Base-by-base conservation (phyloP, 1,140 invertebrate species). In the Protaetia brevitarsis region DNA sequence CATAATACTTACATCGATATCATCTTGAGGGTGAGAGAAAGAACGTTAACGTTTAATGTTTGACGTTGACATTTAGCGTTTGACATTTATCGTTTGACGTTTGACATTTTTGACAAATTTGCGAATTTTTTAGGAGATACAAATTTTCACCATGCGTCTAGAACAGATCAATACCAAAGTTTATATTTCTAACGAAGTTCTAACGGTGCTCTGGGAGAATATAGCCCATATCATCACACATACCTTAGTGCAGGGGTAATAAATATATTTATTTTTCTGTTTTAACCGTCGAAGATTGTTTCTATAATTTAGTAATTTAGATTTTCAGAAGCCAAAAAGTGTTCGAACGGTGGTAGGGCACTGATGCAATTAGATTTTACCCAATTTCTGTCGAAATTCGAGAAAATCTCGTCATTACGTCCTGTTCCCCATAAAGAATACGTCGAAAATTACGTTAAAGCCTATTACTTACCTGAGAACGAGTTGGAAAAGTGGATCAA, bases 311-410 rank as follows among this genome's bases (percentile, higher is more conserved):
- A 74, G 41, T 19, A 51, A 21, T 80, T 10, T 68, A 92, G 91
- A 4, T 97, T 94, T 81, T 88, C 94, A 5, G 89, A 87, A 74
- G 92, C 92, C 0, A 94, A 91, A 70, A 97, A 97, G 78, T 99
- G 97, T 81, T 94, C 95, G 0, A 96, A 96, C 70, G 96, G 95
- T 69, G 97, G 97, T 1, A 81, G 97, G 66, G 97, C 94, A 0
- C 78, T 99, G 2, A 99, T 99, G 97, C 96, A 98, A 77, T 82
- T 99, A 2, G 97, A 99, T 83, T 98, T 96, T 78, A 94, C 95
- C 21, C 96, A 99, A 77, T 88, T 98, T 65, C 85, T 96, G 60
- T 89, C 91, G 7, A 96, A 97, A 74, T 83, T 98, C 30, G 95
- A 97, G 77, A 88, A 89, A 73, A 86, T 97, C 13, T 91, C 93